Conservation (phyloP, 1,140 invertebrate species). For the Megathymus violae region DNA sequence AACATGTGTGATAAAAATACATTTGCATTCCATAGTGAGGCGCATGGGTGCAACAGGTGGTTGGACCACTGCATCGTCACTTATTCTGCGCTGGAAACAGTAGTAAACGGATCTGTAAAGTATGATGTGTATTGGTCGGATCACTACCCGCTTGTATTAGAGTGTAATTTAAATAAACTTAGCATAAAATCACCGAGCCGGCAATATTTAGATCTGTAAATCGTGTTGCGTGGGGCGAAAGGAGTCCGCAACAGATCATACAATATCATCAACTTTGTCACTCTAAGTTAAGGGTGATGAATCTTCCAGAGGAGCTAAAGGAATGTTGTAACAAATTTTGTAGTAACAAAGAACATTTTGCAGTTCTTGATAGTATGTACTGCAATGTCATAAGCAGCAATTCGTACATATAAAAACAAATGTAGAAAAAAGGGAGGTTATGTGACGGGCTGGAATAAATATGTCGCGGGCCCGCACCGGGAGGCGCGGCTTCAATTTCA, state of each 20-base stretch:
- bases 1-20: conserved; percentile 22
- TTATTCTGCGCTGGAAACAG: conserved; percentile 4
- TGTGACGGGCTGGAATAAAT: conserved; percentile 22
- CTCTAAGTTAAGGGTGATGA: conserved; percentile 5
- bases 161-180: conserved; percentile 19
- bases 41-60: conserved; percentile 17
- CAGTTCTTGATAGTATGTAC: conserved; percentile 4
- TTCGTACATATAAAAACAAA: conserved; percentile 7
- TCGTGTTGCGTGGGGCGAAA: conserved; percentile 11
- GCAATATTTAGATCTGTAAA: background rate
- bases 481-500: conserved; percentile 22
- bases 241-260: background rate
- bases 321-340: conserved; percentile 11
- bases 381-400: conserved; percentile 12
- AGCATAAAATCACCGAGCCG: background rate
- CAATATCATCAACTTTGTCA: conserved; percentile 20
- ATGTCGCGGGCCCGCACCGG: conserved; percentile 14
- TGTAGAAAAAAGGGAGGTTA: conserved; percentile 11
- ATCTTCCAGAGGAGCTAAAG: conserved; percentile 6
- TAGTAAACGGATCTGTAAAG: conserved; percentile 4
- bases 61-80: conserved; percentile 27
- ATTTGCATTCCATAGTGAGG: conserved; percentile 9
- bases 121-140: conserved; percentile 34
- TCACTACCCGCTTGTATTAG: conserved; percentile 24
- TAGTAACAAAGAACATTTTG: conserved; percentile 9